Conservation (phyloP, 2,797 vertebrate genomes). For the Otolemur crassicaudatus region DNA sequence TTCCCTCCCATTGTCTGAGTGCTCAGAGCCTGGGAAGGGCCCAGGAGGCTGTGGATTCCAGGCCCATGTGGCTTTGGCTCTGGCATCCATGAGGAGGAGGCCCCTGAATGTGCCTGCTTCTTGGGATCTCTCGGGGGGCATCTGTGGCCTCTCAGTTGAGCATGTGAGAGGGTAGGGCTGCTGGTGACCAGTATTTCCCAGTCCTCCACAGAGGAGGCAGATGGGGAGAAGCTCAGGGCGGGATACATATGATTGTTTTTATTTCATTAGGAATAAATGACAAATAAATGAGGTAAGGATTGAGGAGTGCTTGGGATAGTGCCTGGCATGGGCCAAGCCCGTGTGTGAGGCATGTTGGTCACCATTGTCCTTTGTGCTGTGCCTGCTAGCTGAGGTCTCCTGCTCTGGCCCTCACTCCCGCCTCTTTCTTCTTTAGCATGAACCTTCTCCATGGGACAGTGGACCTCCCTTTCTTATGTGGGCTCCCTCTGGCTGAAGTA, state of each 20-base stretch:
- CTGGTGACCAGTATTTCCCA: background rate
- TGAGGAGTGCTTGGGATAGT: background rate
- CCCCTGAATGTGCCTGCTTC: background rate
- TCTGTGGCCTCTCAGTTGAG: background rate
- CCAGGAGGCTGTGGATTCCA: background rate
- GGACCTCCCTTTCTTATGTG: background rate
- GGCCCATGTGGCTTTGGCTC: background rate
- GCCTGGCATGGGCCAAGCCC: background rate
- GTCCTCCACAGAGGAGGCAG: background rate
- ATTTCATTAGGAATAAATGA: background rate
- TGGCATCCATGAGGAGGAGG: background rate
- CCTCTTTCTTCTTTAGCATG: background rate
- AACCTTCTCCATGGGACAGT: background rate
- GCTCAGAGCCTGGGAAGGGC: background rate
- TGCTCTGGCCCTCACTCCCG: background rate
- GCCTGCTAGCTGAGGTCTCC: background rate
- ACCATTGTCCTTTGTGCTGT: fast-evolving
- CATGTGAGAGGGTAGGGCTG: background rate
- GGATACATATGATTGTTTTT: background rate
- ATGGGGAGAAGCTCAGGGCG: background rate
- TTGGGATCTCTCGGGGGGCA: background rate
- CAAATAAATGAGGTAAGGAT: background rate
- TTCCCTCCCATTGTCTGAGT: background rate
- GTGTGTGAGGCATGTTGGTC: fast-evolving
- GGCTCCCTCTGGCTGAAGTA: background rate